Evolutionary conservation across 2,888 invertebrate genomes (phyloP).

Genomic region (Entomobrya proxima): DNA sequence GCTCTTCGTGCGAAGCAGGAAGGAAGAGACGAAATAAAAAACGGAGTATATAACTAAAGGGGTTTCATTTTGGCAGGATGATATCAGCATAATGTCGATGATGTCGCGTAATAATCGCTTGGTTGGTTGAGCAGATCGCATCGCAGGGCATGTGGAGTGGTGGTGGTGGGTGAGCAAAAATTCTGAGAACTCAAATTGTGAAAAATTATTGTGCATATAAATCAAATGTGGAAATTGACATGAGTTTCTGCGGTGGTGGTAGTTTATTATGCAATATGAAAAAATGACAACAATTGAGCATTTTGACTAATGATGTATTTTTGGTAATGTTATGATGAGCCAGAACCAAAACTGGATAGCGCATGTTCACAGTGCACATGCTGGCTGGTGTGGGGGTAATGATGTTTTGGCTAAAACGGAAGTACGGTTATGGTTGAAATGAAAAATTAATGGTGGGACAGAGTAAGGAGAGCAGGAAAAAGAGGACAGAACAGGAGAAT

Average conservation of each 20-base stretch:
- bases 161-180: background rate
- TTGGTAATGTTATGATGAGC: background rate
- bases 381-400: background rate
- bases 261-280: conserved; percentile 20
- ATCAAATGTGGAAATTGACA: conserved; percentile 11
- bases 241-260: background rate
- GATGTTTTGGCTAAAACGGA: conserved; percentile 5
- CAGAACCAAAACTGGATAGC: background rate
- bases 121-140: background rate
- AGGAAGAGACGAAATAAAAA: background rate
- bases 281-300: background rate
- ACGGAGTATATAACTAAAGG: background rate
- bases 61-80: background rate
- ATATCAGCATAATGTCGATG: background rate
- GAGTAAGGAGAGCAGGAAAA: background rate
- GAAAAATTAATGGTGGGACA: conserved; percentile 21
- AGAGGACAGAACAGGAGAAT: conserved; percentile 1
- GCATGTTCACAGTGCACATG: background rate
- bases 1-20: too few species aligned
- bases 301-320: background rate
- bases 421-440: conserved; percentile 34
- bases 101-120: background rate
- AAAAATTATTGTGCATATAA: conserved; percentile 10
- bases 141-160: background rate
- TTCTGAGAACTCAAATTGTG: background rate